Evolutionary conservation across 2,797 vertebrate genomes (phyloP), one percentile per base, ranked within the genome.

Genomic region (Coregonus suidteri): DNA sequence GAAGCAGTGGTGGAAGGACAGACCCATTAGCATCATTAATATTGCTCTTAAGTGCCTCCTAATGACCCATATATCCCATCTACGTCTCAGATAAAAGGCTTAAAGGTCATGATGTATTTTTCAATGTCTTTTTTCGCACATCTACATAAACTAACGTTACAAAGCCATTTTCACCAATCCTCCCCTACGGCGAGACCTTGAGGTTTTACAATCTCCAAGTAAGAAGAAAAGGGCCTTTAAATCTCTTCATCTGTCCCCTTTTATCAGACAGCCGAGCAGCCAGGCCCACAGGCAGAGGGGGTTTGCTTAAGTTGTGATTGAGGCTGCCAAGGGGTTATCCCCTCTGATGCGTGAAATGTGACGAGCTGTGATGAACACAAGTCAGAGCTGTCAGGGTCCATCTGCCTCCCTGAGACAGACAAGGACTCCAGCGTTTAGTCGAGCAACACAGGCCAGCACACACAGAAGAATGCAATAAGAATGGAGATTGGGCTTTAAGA

Each of bases 401-500:
- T 82, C 76, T 73, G 51, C 64, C 75, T 59, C 35, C 73, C 75
- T 59, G 68, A 82, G 66, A 77, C 75, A 81, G 74, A 71, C 37
- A 59, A 68, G 73, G 70, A 64, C 18, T 72, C 51, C 76, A 3
- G 67, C 53, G 35, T 56, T 51, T 59, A 65, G 31, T 52, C n/a
- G 30, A 30, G 30, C 30, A 31, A 66, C 16, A 34, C 31, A 65
- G 62, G 20, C 1, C 76, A 25, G 31, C 47, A 73, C 35, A 81
- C 51, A 71, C 59, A 75, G 79, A 75, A 75, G 82, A 54, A 35
- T 82, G 86, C 87, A 84, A 86, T 89, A 88, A 86, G 83, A 88
- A 91, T 85, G 85, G 83, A 89, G 88, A 92, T 90, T 85, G 87
- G 86, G 88, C 84, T 88, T 89, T 89, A 7, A 71, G 82, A 89